These are phyloP conservation scores for Peromyscus polionotus DNA, from an alignment of 2,113 vertebrate genomes.

Conservation along the genomic window DNA sequence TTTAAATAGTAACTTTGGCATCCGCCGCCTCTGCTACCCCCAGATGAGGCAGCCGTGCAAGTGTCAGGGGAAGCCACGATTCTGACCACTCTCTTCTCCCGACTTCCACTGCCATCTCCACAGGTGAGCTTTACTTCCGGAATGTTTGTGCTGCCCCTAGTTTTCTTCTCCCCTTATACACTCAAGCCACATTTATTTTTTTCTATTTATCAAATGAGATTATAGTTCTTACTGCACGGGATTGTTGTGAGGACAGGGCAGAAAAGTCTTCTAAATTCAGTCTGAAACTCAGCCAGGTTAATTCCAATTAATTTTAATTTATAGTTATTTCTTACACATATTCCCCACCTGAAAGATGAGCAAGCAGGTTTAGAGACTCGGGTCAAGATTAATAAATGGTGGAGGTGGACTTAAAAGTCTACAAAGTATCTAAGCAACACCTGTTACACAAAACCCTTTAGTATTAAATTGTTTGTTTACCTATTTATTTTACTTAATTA, in stretches of 20 bases:
- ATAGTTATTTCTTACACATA: background rate
- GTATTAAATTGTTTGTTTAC: background rate
- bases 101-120: conserved; percentile 88
- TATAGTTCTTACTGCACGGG: background rate
- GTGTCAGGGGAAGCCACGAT: conserved; percentile 93
- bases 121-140: conserved; percentile 86
- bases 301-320: background rate
- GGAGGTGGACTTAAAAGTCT: conserved; percentile 21
- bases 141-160: background rate
- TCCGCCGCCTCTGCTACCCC: background rate
- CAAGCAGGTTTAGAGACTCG: background rate
- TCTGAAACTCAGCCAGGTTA: background rate
- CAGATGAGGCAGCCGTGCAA: conserved; percentile 90
- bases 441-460: background rate
- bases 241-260: background rate
- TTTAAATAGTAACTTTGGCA: background rate
- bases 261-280: background rate
- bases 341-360: background rate
- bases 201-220: background rate
- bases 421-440: background rate
- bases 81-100: conserved; percentile 92
- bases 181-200: background rate
- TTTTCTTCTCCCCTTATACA: background rate
- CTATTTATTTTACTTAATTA: conserved; percentile 18
- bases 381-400: conserved; percentile 25